Conservation (phyloP, 2,113 vertebrate genomes). For the Pomatorhinus ruficollis region DNA sequence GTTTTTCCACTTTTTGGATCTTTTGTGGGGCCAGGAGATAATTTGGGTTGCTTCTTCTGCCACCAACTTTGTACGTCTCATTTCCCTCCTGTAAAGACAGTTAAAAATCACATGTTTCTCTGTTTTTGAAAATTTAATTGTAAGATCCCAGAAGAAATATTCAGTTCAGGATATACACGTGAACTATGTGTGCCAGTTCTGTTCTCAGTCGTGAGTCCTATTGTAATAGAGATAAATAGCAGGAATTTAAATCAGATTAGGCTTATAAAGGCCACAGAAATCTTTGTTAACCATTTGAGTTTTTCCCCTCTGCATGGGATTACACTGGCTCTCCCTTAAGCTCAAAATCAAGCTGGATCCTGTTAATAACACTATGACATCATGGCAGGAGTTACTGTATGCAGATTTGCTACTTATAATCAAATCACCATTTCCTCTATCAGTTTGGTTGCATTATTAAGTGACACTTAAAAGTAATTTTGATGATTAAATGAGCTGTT, state of each 20-base stretch:
- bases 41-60: background rate
- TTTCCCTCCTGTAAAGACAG: background rate
- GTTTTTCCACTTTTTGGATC: too few relatives aligned
- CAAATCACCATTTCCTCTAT: conserved; percentile 26
- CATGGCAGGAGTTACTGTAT: background rate
- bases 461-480: conserved; percentile 33
- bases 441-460: conserved; percentile 28
- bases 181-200: background rate
- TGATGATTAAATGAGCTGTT: conserved; percentile 41
- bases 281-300: background rate
- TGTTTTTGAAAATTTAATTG: background rate
- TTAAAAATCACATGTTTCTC: background rate
- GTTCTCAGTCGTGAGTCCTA: rapidly evolving
- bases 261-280: background rate
- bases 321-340: background rate
- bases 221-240: background rate
- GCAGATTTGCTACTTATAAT: conserved; percentile 35
- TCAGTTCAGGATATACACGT: background rate
- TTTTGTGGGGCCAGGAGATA: background rate
- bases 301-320: background rate
- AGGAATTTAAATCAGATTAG: background rate
- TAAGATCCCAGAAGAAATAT: background rate
- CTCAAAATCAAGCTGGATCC: background rate
- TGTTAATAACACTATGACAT: background rate
- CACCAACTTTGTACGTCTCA: background rate